A percentile compares a stretch with the other conserved stretches of the same genome.
These are phyloP conservation scores for Cybosia mesomella DNA, from an alignment of 2,888 invertebrate genomes.

Conservation along the genomic window DNA sequence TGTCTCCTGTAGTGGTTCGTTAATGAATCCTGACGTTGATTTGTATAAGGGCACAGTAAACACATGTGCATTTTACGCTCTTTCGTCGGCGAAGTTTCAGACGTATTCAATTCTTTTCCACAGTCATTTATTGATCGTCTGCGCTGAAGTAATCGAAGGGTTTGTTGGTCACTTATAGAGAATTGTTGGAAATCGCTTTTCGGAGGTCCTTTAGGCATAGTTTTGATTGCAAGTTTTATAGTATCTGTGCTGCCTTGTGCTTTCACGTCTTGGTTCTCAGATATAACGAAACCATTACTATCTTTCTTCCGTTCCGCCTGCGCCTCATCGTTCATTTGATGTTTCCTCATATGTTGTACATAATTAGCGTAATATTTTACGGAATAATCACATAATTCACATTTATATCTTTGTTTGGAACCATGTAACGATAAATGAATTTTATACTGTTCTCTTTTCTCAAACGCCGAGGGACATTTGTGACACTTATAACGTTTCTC, in stretches of 20 bases:
- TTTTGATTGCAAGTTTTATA: constrained; percentile 81
- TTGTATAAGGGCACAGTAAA: constrained; percentile 93
- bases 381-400: constrained; percentile 95
- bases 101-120: constrained; percentile 66
- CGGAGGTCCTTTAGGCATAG: constrained; percentile 76
- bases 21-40: constrained; percentile 90
- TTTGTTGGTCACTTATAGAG: constrained; percentile 88
- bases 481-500: constrained; percentile 94
- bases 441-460: constrained; percentile 94
- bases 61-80: constrained; percentile 90
- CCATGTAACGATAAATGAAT: constrained; percentile 94
- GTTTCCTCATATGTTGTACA: constrained; percentile 93
- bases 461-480: constrained; percentile 95
- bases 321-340: constrained; percentile 90
- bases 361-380: constrained; percentile 95
- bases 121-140: constrained; percentile 78
- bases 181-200: constrained; percentile 85
- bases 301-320: constrained; percentile 86
- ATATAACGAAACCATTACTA: constrained; percentile 61
- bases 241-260: constrained; percentile 68
- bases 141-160: constrained; percentile 86
- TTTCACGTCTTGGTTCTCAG: constrained; percentile 63
- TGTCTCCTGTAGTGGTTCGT: constrained; percentile 93
- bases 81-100: constrained; percentile 81
- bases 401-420: constrained; percentile 93